Evolutionary conservation across 2,113 vertebrate species (phyloP).

Genomic region (Carollia perspicillata): DNA sequence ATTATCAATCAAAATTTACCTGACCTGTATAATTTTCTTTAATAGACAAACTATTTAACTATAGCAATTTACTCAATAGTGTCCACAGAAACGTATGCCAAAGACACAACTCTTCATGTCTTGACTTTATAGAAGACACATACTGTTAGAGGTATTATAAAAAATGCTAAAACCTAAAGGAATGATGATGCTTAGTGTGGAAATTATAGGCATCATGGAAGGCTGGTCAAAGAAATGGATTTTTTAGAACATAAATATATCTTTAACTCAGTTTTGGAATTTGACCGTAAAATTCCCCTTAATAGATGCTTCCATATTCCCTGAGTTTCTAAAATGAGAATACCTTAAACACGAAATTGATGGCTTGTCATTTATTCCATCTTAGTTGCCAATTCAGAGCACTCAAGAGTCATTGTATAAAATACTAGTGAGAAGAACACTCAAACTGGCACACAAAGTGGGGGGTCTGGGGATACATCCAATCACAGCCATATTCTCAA

Average conservation of each 20-base stretch:
- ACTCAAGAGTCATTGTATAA: background rate
- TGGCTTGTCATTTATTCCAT: background rate
- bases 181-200: background rate
- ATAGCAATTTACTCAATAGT: background rate
- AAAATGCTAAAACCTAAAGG: constrained; percentile 3
- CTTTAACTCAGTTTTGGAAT: constrained; percentile 54
- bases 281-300: constrained; percentile 43
- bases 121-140: background rate
- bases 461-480: background rate
- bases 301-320: constrained; percentile 30
- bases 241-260: constrained; percentile 48
- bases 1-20: background rate
- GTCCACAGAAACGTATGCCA: background rate
- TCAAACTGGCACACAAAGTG: background rate
- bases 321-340: background rate
- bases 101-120: background rate
- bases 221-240: constrained; percentile 10
- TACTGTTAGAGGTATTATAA: background rate
- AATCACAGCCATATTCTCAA: background rate
- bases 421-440: background rate
- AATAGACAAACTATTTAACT: background rate
- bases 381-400: background rate
- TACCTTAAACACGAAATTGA: constrained; percentile 20
- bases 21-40: background rate
- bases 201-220: constrained; percentile 49